Conservation (phyloP, 1,140 invertebrate genomes). For the Drosophila ogumai region DNA sequence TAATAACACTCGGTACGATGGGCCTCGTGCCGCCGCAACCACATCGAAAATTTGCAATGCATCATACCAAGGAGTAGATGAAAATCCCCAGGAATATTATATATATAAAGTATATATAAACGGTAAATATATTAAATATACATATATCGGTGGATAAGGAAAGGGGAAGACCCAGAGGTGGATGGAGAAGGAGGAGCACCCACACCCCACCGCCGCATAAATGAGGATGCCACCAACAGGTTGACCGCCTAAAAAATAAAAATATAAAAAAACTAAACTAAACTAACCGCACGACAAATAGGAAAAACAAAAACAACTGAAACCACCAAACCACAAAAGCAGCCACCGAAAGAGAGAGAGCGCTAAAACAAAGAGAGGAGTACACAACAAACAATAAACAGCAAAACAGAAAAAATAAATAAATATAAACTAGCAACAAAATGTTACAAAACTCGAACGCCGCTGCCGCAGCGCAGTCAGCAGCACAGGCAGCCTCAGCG, state of each 20-base stretch:
- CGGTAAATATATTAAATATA: background rate
- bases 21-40: conserved; percentile 67
- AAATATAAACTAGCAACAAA: conserved; percentile 39
- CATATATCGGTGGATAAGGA: background rate
- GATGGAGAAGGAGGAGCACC: conserved; percentile 3
- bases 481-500: conserved; percentile 44
- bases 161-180: conserved; percentile 6
- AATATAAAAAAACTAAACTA: conserved; percentile 13
- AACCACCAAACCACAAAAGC: conserved; percentile 44
- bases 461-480: conserved; percentile 47
- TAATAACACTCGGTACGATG: conserved; percentile 49
- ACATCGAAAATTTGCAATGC: conserved; percentile 34
- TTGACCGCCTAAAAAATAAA: conserved; percentile 33
- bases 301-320: conserved; percentile 28
- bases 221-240: conserved; percentile 42
- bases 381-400: conserved; percentile 12
- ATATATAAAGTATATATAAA: conserved; percentile 2
- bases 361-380: conserved; percentile 17
- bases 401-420: conserved; percentile 5
- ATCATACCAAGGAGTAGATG: conserved; percentile 33
- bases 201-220: conserved; percentile 44
- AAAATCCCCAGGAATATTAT: conserved; percentile 7
- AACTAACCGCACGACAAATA: conserved; percentile 37
- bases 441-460: conserved; percentile 80
- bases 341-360: conserved; percentile 32